These are phyloP conservation scores for Corythornis cristatus DNA, from an alignment of 2,113 vertebrate genomes.

Conservation along the genomic window DNA sequence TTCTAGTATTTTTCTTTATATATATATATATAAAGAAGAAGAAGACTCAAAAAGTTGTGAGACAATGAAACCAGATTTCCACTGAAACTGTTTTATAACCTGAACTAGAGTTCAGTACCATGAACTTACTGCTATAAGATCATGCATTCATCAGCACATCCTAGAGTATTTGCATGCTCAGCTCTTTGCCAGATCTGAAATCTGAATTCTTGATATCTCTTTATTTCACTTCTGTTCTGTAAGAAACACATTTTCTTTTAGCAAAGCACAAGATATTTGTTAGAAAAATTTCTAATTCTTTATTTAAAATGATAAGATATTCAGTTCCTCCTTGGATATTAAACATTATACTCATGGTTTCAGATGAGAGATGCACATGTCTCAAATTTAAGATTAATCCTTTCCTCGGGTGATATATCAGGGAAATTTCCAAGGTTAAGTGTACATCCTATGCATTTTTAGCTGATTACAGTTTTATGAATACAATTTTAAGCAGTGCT, in stretches of 20 bases:
- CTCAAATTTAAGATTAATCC: slow-evolving; percentile 55
- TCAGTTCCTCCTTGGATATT: slow-evolving; percentile 31
- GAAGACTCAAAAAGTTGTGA: background rate
- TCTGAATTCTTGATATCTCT: slow-evolving; percentile 3
- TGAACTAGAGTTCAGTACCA: background rate
- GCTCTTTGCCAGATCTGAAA: background rate
- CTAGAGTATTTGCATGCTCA: background rate
- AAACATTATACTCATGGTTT: slow-evolving; percentile 43
- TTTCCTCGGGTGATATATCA: slow-evolving; percentile 48
- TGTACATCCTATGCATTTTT: slow-evolving; percentile 21
- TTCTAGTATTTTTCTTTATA: background rate
- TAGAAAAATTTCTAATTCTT: slow-evolving; percentile 47
- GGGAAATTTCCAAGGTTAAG: slow-evolving; percentile 53
- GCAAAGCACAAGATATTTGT: slow-evolving; percentile 2
- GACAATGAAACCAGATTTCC: background rate
- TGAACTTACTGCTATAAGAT: background rate
- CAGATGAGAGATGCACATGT: background rate
- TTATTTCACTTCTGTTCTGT: background rate
- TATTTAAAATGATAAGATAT: slow-evolving; percentile 44
- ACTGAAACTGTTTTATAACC: background rate
- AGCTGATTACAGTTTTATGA: slow-evolving; percentile 34
- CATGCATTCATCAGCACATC: background rate
- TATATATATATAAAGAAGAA: too few species aligned
- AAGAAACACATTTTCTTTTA: slow-evolving; percentile 4
- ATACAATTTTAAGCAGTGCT: background rate